Evolutionary conservation across 2,888 invertebrate genomes (phyloP).

Genomic region (Epirrita christyi): DNA sequence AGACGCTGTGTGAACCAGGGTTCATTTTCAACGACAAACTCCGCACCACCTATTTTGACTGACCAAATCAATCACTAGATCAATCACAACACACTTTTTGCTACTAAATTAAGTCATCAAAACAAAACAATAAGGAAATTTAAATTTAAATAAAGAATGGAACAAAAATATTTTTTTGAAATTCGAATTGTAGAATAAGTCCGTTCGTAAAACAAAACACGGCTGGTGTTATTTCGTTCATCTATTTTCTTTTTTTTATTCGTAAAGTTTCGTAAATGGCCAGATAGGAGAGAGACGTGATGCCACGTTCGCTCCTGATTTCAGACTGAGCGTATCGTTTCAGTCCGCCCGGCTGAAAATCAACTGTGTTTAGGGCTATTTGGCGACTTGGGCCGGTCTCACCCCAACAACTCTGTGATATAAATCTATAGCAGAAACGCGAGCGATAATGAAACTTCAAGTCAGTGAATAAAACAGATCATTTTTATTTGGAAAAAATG

Average conservation of each 20-base stretch:
- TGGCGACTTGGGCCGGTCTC: conserved; percentile 1
- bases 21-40: conserved; percentile 43
- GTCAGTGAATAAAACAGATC: background rate
- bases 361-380: conserved; percentile 33
- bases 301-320: conserved; percentile 48
- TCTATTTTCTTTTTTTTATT: conserved; percentile 11
- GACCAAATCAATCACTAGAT: conserved; percentile 42
- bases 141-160: conserved; percentile 1
- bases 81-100: conserved; percentile 39
- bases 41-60: conserved; percentile 69
- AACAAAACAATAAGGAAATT: conserved; percentile 7
- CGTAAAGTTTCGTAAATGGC: conserved; percentile 47
- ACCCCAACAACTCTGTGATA: background rate
- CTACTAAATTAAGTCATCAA: background rate
- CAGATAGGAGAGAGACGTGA: conserved; percentile 41
- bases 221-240: conserved; percentile 14
- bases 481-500: background rate
- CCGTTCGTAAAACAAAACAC: background rate
- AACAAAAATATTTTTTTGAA: conserved; percentile 1
- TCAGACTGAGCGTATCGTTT: conserved; percentile 51
- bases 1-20: conserved; percentile 45
- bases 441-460: conserved; percentile 4
- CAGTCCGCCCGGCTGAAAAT: conserved; percentile 43
- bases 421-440: background rate
- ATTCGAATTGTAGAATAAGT: background rate